Base-by-base conservation (phyloP, 2,797 vertebrate species). In the Chrysocyon brachyurus region DNA sequence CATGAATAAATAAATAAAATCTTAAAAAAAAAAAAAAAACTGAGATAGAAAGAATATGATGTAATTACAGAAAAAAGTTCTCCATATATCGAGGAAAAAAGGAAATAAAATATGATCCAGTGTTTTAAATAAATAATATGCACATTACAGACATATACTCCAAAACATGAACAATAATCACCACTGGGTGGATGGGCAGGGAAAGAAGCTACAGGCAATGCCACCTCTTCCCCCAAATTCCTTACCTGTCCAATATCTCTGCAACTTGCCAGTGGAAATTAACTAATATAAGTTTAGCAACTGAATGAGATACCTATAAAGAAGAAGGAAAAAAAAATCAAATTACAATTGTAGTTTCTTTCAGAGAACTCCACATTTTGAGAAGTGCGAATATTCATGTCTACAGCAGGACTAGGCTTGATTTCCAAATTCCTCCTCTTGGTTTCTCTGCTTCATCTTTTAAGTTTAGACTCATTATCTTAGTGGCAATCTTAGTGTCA, bases 261-360 rank as follows among this genome's bases (percentile, higher is more conserved):
- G 99, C 98, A 98, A 99, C 98, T 98, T 99, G 99, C 99, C 99
- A 99, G 98, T 99, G 99, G 99, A 99, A 99, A 99, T 99, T 99
- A 99, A 99, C 99, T 99, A 99, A 99, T 98, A 99, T 99, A 99
- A 99, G 99, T 98, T 99, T 99, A 98, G 99, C 99, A 99, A 99
- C 99, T 82, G 99, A 99, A 97, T 99, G 99, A 96, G 99, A 99
- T 97, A 99, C 99, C 99, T 99, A 96, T 86, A 98, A 97, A 96
- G 96, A 97, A 97, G 92, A 21, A 88, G 96, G 96, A 88, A 6
- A 24, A 93, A 73, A 77, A 96, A 90, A 77, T 89, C n/a, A 56
- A 91, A 63, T 84, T 93, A 88, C 28, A 86, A 88, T 21, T 46
- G 28, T 3, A 78, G 54, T 83, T 91, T 81, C 70, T 73, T 57